A percentile compares a stretch with the other conserved stretches of the same genome.
These are phyloP conservation scores for Hydrochoerus hydrochaeris DNA, from an alignment of 2,113 vertebrate genomes.

Conservation along the genomic window DNA sequence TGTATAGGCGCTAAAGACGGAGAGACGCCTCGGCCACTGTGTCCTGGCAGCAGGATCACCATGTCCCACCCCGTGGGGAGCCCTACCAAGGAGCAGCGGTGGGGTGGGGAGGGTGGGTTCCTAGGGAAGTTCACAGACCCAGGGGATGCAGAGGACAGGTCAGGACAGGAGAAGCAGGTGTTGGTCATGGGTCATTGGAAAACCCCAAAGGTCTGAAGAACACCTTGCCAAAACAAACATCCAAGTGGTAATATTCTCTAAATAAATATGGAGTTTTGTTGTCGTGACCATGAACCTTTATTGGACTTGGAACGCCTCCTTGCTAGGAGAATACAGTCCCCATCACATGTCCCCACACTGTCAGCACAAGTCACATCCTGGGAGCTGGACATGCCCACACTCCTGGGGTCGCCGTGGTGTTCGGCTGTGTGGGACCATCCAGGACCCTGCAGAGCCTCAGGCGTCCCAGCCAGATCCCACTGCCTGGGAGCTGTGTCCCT, in stretches of 20 bases:
- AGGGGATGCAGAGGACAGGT: neutral
- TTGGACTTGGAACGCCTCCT: slow-evolving; percentile 81
- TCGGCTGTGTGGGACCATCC: neutral
- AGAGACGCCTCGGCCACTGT: fast-evolving
- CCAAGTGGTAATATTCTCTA: slow-evolving; percentile 80
- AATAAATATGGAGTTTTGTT: slow-evolving; percentile 84
- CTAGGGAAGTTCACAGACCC: neutral
- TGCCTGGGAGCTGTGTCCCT: slow-evolving; percentile 46
- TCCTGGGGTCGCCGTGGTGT: slow-evolving; percentile 42
- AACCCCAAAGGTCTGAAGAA: slow-evolving; percentile 17
- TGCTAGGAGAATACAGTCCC: slow-evolving; percentile 72
- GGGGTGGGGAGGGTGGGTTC: neutral
- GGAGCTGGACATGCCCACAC: slow-evolving; percentile 22
- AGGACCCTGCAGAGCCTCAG: neutral
- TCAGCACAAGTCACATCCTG: slow-evolving; percentile 70
- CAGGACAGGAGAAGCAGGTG: slow-evolving; percentile 66
- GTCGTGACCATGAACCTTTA: slow-evolving; percentile 84
- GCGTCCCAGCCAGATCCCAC: neutral
- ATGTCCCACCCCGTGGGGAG: slow-evolving; percentile 66
- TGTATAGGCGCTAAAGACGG: slow-evolving; percentile 52
- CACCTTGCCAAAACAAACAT: slow-evolving; percentile 73
- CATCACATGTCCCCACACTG: slow-evolving; percentile 80
- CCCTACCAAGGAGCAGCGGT: slow-evolving; percentile 42
- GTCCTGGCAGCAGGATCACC: slow-evolving; percentile 48
- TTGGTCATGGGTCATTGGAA: neutral